Base-by-base conservation (phyloP, 2,888 invertebrate genomes). In the Phalangium opilio region DNA sequence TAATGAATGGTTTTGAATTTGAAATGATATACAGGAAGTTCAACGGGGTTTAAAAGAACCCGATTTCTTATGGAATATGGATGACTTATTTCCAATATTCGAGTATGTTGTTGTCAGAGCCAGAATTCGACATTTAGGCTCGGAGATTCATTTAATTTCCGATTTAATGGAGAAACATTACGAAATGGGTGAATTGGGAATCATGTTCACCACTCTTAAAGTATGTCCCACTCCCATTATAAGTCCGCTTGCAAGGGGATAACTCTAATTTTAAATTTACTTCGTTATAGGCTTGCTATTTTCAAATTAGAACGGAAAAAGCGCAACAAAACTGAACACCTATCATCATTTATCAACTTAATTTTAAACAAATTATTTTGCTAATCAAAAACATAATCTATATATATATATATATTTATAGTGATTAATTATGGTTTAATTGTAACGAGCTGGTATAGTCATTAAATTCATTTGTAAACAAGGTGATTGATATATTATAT, bases 61-160 rank as follows among this genome's bases (percentile, higher is more conserved):
- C n/a, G 59, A 62, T 14, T 80, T 80, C 62, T 67, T 78, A 27
- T 82, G 82, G 81, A 79, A 78, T 55, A 83, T 83, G 82, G 84
- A 85, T 64, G 81, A 81, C 61, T 65, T 85, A 56, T 81, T 84
- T 66, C 84, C 85, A 0, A 79, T 83, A 36, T 83, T 85, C 66
- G 77, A 81, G 63, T 84, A 79, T 67, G 81, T 85, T 43, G 83
- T 85, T 35, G 80, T 85, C 1, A 71, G 85, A 44, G 78, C 84
- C 12, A 70, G 81, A 50, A 79, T 86, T 55, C 72, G 81, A 50
- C 83, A 84, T 63, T 73, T 85, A 33, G 84, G 84, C 38, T 83
- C 84, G 1, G 85, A 85, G 67, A 77, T 85, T 61, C 79, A 82
- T 64, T 79, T 84, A 62, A 77, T 84, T 32, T 79, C 82, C 59